These are phyloP conservation scores for Drosophila baimaii DNA, from an alignment of 1,140 invertebrate species.

Conservation along the genomic window DNA sequence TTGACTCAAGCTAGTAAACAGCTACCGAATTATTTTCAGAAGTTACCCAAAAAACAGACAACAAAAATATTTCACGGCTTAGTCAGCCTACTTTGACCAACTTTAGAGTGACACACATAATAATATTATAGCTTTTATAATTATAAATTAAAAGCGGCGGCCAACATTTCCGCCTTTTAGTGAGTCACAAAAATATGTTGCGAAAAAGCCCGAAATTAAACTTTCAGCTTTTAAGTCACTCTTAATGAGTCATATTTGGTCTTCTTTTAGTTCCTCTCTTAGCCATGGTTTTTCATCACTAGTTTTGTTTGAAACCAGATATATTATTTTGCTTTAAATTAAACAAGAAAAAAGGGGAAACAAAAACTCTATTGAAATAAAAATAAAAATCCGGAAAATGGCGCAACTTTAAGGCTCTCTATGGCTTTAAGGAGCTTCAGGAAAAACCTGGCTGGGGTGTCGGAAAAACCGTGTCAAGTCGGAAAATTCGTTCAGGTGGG, in stretches of 20 bases:
- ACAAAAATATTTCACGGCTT: constrained; percentile 19
- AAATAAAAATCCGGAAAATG: constrained; percentile 9
- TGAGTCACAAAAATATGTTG: constrained; percentile 30
- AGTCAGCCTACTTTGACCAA: constrained; percentile 37
- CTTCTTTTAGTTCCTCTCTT: constrained; percentile 10
- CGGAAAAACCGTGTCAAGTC: constrained; percentile 76
- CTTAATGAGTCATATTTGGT: constrained; percentile 44
- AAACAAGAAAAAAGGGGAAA: constrained; percentile 34
- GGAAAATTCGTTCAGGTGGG: constrained; percentile 65
- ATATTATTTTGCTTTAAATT: constrained; percentile 47
- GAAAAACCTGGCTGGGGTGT: constrained; percentile 3
- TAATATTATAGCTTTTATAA: constrained; percentile 54
- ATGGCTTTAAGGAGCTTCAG: constrained; percentile 20
- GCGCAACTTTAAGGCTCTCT: background rate
- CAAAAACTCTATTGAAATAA: constrained; percentile 43
- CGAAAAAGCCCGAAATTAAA: constrained; percentile 22
- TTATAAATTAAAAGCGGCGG: constrained; percentile 42
- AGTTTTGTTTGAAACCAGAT: background rate
- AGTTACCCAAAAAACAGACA: constrained; percentile 3
- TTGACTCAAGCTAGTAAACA: constrained; percentile 10
- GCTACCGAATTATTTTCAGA: constrained; percentile 7
- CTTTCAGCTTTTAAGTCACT: constrained; percentile 19
- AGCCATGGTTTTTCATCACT: background rate
- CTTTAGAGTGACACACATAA: constrained; percentile 54
- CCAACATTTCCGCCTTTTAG: constrained; percentile 51